These are phyloP conservation scores for Chauna torquata DNA, from an alignment of 2,113 vertebrate genomes.

Conservation along the genomic window DNA sequence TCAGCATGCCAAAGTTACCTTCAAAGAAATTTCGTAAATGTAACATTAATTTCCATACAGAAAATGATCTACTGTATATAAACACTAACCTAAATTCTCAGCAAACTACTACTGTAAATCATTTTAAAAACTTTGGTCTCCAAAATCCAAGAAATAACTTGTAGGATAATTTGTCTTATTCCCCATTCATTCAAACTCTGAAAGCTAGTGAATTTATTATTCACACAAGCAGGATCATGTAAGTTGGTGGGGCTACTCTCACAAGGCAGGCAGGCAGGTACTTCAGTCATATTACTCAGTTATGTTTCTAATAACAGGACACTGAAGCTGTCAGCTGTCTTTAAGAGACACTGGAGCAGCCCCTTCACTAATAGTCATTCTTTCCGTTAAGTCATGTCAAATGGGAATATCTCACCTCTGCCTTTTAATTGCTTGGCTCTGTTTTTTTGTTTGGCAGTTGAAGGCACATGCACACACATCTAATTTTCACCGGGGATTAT, in stretches of 20 bases:
- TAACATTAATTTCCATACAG: not conserved
- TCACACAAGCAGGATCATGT: not conserved
- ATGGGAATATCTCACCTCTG: not conserved
- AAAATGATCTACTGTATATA: not conserved
- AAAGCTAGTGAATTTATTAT: not conserved
- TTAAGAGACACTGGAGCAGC: not conserved
- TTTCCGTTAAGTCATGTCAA: not conserved
- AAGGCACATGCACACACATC: not conserved
- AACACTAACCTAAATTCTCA: not conserved
- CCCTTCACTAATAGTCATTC: not conserved
- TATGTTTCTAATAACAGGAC: not conserved
- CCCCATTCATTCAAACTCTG: not conserved
- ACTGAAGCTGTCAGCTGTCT: not conserved
- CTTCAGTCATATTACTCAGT: not conserved
- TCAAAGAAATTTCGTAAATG: not conserved
- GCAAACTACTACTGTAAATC: not conserved
- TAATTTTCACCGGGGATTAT: not conserved
- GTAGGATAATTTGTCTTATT: not conserved
- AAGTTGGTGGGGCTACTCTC: not conserved
- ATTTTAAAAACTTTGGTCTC: not conserved
- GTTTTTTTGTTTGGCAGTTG: not conserved
- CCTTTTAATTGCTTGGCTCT: slow-evolving; percentile 12
- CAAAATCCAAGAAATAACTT: not conserved
- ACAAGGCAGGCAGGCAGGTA: not conserved
- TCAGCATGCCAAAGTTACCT: not conserved